Conservation (phyloP, 64 coral and sea anemone genomes). For the Pachyseris speciosa region DNA sequence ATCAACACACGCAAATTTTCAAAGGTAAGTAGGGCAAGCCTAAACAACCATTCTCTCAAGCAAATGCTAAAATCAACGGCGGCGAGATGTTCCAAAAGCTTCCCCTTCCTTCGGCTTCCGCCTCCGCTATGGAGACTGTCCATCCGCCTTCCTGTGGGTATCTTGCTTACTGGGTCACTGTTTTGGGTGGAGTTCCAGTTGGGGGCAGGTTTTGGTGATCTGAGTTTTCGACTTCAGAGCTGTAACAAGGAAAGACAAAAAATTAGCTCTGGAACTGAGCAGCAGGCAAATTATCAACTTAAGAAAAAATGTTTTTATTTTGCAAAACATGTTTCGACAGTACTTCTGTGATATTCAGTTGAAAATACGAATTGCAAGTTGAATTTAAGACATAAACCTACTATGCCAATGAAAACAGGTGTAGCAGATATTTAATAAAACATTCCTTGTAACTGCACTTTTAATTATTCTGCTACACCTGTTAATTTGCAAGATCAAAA, state of each 20-base stretch:
- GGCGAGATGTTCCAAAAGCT: background rate
- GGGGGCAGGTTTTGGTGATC: background rate
- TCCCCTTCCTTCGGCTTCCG: background rate
- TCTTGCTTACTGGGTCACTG: background rate
- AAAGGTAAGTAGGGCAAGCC: background rate
- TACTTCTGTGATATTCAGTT: no score
- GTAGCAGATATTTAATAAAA: no score
- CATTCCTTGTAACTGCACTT: no score
- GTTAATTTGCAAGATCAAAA: no score
- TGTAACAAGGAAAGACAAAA: background rate
- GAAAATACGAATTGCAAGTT: no score
- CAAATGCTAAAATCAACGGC: background rate
- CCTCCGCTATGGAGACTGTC: background rate
- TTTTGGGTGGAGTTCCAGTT: background rate
- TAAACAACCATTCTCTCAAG: background rate
- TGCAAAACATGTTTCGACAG: no score
- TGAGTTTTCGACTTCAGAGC: constrained; percentile 19
- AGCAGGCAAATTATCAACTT: no score
- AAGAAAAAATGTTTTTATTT: no score
- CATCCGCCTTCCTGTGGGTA: background rate
- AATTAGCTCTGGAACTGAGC: no score
- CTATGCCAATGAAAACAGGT: no score
- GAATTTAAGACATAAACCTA: no score
- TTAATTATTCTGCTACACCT: no score
- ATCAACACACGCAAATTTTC: background rate